Evolutionary conservation across 2,797 vertebrate genomes (phyloP).

Genomic region (Periparus ater): DNA sequence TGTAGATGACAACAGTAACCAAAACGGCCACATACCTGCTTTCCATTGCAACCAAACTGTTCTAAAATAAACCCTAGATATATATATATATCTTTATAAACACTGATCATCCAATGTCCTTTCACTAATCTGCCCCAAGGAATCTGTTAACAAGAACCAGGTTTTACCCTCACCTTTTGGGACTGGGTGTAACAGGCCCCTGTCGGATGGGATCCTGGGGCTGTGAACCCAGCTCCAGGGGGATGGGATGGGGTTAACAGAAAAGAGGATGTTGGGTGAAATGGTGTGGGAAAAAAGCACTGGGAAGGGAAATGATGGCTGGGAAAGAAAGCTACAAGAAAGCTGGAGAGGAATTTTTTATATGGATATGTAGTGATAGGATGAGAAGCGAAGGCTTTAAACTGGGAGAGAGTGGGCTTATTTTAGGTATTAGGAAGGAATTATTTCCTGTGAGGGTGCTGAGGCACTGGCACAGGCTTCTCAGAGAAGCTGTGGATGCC

Average conservation of each 20-base stretch:
- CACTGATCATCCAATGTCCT: not conserved
- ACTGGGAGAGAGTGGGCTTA: not conserved
- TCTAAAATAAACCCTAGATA: not conserved
- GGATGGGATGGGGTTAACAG: not conserved
- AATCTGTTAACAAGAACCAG: not conserved
- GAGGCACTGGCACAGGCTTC: not conserved
- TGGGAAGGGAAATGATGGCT: not conserved
- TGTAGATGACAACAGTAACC: not conserved
- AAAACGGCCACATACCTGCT: not conserved
- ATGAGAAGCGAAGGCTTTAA: not conserved
- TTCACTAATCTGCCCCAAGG: not conserved
- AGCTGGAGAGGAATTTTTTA: not conserved
- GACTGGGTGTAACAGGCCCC: not conserved
- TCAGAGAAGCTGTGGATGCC: not conserved
- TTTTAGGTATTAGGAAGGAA: not conserved
- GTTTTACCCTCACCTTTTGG: not conserved
- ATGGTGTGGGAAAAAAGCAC: not conserved
- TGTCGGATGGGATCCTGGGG: accelerated
- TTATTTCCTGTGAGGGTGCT: not conserved
- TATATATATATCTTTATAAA: not conserved
- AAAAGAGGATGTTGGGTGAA: not conserved
- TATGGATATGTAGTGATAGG: not conserved
- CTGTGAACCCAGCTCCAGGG: not conserved
- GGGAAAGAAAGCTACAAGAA: not conserved
- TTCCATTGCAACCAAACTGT: not conserved